These are phyloP conservation scores for Scaptodrosophila lebanonensis DNA, from an alignment of 1,140 invertebrate genomes.

Conservation along the genomic window DNA sequence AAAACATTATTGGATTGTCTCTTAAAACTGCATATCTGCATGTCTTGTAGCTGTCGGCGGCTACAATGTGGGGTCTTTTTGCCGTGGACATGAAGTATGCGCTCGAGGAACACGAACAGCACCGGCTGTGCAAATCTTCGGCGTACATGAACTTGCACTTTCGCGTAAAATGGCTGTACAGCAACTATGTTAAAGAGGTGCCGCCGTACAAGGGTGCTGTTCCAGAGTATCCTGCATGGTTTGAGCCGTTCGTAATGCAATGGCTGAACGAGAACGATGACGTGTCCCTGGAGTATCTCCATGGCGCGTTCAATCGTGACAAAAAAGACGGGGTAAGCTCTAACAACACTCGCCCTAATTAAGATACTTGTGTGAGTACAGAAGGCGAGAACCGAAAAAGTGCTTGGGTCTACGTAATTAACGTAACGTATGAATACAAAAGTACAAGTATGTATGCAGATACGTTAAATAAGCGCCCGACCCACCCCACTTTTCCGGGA, in stretches of 20 bases:
- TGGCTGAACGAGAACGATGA: conserved; percentile 99
- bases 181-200: conserved; percentile 98
- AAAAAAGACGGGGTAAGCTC: conserved; percentile 98
- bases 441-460: no score
- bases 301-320: conserved; percentile 98
- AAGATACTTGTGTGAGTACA: no score
- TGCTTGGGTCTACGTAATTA: no score
- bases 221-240: conserved; percentile 98
- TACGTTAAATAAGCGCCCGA: no score
- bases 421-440: no score
- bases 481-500: no score
- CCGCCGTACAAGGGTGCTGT: conserved; percentile 97
- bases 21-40: background rate
- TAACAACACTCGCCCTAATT: no score
- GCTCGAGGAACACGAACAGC: conserved; percentile 97
- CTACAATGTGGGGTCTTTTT: conserved; percentile 98
- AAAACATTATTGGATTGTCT: background rate
- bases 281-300: conserved; percentile 98
- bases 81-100: conserved; percentile 99
- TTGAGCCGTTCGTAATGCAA: conserved; percentile 99
- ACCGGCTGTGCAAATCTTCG: conserved; percentile 96
- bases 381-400: no score
- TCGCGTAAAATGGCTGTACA: conserved; percentile 97
- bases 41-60: conserved; percentile 89
- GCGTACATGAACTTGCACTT: conserved; percentile 99